Evolutionary conservation across 2,797 vertebrate species (phyloP).

Genomic region (Phoxinus dragarum): DNA sequence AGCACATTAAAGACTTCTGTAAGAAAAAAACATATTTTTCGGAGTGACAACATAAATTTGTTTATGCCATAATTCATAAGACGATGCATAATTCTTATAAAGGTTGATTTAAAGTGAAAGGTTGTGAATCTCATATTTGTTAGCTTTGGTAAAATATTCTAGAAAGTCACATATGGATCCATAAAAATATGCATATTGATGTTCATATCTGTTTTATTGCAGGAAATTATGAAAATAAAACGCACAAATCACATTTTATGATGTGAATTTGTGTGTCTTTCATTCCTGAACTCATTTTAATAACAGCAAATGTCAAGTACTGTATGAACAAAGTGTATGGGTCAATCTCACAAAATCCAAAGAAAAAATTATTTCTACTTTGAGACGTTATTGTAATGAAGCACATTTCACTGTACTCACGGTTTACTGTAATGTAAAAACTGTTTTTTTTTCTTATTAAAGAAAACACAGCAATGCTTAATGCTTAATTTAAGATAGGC

Average conservation of each 20-base stretch:
- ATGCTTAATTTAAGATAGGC: too few species aligned
- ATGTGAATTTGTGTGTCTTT: neutral
- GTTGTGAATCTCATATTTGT: neutral
- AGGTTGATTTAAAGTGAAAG: neutral
- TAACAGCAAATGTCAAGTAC: neutral
- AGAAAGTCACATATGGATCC: neutral
- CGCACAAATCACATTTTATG: neutral
- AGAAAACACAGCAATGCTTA: neutral
- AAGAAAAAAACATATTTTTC: neutral
- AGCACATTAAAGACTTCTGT: neutral
- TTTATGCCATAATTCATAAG: neutral
- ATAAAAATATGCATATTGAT: neutral
- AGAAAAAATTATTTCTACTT: neutral
- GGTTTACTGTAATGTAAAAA: neutral
- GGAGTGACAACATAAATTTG: neutral
- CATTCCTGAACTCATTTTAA: slow-evolving; percentile 6
- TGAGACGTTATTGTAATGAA: neutral
- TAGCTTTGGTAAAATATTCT: slow-evolving; percentile 39
- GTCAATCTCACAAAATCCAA: neutral
- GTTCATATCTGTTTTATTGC: neutral
- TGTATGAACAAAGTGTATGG: neutral
- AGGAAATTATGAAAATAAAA: neutral
- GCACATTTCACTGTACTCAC: neutral
- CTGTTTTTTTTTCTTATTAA: neutral
- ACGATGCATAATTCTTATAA: neutral